These are phyloP conservation scores for Agonopterix heracliana DNA, from an alignment of 2,888 invertebrate species.

Conservation along the genomic window DNA sequence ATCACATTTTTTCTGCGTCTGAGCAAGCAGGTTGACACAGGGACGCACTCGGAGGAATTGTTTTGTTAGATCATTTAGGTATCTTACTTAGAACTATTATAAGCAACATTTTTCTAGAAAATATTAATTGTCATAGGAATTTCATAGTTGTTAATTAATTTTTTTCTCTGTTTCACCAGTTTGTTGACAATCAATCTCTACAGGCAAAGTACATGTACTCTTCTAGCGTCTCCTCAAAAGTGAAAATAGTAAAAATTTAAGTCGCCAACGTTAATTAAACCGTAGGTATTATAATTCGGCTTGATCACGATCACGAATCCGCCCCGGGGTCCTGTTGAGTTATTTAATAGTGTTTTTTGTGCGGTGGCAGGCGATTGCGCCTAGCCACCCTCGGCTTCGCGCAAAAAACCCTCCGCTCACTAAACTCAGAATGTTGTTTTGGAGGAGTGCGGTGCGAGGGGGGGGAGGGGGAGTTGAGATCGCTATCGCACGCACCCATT, in stretches of 20 bases:
- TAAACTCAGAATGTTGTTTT: constrained; percentile 70
- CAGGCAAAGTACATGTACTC: too few species aligned
- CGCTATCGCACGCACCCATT: constrained; percentile 74
- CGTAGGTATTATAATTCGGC: constrained; percentile 53
- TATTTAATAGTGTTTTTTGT: constrained; percentile 75
- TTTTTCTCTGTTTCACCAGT: too few species aligned
- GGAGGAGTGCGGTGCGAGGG: constrained; percentile 42
- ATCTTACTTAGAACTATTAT: too few species aligned
- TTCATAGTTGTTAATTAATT: too few species aligned
- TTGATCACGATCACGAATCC: constrained; percentile 68
- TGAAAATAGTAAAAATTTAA: constrained; percentile 20
- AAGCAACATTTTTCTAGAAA: too few species aligned
- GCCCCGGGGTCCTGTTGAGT: constrained; percentile 67
- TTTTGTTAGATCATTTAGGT: too few species aligned
- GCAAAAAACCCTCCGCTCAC: constrained; percentile 73
- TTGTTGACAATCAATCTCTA: too few species aligned
- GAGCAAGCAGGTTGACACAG: constrained; percentile 49
- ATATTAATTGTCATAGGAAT: background rate
- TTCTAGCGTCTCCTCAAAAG: too few species aligned
- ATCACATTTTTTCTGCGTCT: constrained; percentile 47
- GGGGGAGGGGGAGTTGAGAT: constrained; percentile 53
- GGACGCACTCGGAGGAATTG: constrained; percentile 32
- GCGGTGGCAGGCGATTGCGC: constrained; percentile 67
- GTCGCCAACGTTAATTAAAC: constrained; percentile 67
- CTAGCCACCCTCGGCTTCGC: constrained; percentile 69